A percentile compares a stretch with the other conserved stretches of the same genome.
Evolutionary conservation across 2,888 invertebrate species (phyloP).

Genomic region (Myopa tessellatipennis): DNA sequence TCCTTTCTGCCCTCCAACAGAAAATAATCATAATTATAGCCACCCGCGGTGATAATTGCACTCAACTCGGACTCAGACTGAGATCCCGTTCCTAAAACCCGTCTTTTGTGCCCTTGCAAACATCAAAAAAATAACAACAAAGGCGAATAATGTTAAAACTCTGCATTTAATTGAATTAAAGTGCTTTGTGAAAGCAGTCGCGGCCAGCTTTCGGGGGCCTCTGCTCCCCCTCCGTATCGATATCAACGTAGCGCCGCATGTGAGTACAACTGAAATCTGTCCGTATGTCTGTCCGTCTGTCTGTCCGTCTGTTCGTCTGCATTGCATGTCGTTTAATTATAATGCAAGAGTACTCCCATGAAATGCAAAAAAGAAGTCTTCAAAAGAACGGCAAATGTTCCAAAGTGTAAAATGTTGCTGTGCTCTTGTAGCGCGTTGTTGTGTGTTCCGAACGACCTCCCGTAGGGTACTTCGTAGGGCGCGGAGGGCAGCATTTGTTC

Average conservation of each 20-base stretch:
- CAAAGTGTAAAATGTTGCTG: slow-evolving; percentile 5
- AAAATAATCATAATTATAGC: slow-evolving; percentile 2
- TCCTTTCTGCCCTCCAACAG: background rate
- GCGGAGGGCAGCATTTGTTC: too few relatives aligned
- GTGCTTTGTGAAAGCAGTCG: slow-evolving; percentile 9
- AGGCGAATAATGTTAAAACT: too few relatives aligned
- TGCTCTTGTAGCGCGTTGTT: background rate
- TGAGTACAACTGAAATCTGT: background rate
- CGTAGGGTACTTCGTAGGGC: background rate
- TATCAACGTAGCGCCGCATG: slow-evolving; percentile 22
- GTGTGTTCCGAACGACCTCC: slow-evolving; percentile 2
- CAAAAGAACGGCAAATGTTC: too few relatives aligned
- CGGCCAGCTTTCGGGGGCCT: slow-evolving; percentile 12
- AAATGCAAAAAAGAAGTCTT: too few relatives aligned
- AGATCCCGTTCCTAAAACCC: background rate
- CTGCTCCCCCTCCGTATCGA: slow-evolving; percentile 12
- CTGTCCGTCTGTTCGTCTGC: too few relatives aligned
- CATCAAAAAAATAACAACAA: too few relatives aligned
- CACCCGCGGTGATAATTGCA: slow-evolving; percentile 9
- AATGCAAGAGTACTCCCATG: background rate
- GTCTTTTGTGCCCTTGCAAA: background rate
- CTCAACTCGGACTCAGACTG: background rate
- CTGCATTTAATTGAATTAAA: slow-evolving; percentile 27
- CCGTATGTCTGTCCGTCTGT: too few relatives aligned
- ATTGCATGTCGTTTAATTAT: slow-evolving; percentile 25